Evolutionary conservation across 2,888 invertebrate species (phyloP), one percentile per base, ranked within the genome.

Genomic region (Cheiracanthium punctorium): DNA sequence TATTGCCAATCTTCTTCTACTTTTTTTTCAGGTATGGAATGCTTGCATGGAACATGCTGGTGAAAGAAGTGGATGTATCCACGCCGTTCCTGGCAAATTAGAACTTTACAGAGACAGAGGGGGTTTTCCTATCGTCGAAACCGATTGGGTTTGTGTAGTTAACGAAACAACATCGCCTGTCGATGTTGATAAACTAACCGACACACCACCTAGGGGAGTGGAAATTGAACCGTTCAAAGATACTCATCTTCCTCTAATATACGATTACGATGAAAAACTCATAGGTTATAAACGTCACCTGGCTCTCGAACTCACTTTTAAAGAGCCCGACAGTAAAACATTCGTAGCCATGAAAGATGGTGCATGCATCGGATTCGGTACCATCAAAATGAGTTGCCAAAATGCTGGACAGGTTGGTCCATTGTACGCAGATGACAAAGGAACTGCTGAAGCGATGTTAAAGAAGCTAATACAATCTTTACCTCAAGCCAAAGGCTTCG

Each of bases 401-500:
- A 52, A 43, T 0, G 41, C 32, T 12, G 72, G 79, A 0, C 58
- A 73, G 29, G 73, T 88, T 12, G 88, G 87, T 24, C 88, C 88
- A 0, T 37, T 88, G 17, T 88, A 88, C 37, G 87, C 88, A 1
- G 84, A 88, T 52, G 76, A 81, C 28, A 67, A 79, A 12, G 65
- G 28, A 29, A 80, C 88, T 14, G 87, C 88, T 12, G 88, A 88
- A 74, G 72, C 82, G 1, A 14, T 88, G 14, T 37, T 82, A 1
- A 65, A 43, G 32, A 70, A 69, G 24, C 67, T 88, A 20, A 75
- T 88, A 17, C 28, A 24, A 0, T 73, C 70, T 1, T 52, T 75
- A 17, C 71, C 74, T 4, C 28, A 79, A 20, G 82, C 52, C 0
- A 80, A 70, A 65, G 88, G 88, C 0, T 82, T 88, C 24, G 79